These are phyloP conservation scores for Dicyrtoma fusca DNA, from an alignment of 2,888 invertebrate genomes.

Conservation along the genomic window DNA sequence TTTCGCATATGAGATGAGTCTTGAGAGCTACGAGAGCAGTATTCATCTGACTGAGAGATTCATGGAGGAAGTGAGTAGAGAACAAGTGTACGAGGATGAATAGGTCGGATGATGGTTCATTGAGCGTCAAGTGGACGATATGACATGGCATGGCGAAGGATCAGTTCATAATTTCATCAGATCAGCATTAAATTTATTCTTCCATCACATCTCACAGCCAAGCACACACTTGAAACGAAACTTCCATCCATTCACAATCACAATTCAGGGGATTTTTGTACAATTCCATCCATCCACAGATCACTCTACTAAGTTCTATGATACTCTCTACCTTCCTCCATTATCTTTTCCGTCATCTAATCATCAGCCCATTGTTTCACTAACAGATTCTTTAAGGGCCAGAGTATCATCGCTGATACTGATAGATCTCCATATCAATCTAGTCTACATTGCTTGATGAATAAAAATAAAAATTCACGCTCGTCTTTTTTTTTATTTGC, in stretches of 20 bases:
- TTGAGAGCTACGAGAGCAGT: no score
- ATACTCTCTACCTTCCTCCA: neutral
- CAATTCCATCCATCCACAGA: no score
- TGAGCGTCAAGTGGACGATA: constrained; percentile 4
- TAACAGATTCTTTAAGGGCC: neutral
- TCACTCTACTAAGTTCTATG: neutral
- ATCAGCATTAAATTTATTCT: constrained; percentile 17
- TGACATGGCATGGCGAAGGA: constrained; percentile 1
- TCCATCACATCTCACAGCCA: no score
- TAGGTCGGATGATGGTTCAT: neutral
- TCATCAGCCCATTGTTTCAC: constrained; percentile 35
- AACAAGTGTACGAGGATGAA: constrained; percentile 7
- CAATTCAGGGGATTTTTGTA: no score
- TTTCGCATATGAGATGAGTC: no score
- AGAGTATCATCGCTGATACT: no score
- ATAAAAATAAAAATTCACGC: no score
- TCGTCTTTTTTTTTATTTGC: no score
- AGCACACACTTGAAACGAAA: neutral
- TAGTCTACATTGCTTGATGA: no score
- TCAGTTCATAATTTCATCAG: constrained; percentile 13
- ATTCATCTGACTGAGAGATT: no score
- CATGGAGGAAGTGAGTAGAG: neutral
- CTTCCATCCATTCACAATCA: no score
- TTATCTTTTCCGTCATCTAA: constrained; percentile 26
- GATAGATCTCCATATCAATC: no score